Evolutionary conservation across 1,140 invertebrate genomes (phyloP).

Genomic region (Philopotamus ludificatus): DNA sequence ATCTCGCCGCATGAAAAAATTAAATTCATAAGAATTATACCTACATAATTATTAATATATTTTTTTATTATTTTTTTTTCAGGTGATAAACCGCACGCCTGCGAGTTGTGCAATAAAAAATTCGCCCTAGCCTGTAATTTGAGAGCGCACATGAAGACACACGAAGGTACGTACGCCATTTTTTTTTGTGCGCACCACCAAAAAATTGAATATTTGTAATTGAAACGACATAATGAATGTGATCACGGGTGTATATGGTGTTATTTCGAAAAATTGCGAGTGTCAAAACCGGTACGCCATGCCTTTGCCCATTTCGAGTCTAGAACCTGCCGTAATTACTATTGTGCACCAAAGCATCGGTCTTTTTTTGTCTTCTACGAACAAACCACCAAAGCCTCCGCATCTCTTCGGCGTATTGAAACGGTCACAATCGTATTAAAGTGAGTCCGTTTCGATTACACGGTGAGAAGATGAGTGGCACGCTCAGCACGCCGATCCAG

Average conservation of each 20-base stretch:
- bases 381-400: neutral
- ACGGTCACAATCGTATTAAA: constrained; percentile 31
- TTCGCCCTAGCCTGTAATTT: constrained; percentile 76
- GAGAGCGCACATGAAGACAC: constrained; percentile 72
- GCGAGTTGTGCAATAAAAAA: constrained; percentile 70
- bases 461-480: constrained; percentile 21
- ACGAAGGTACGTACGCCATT: constrained; percentile 62
- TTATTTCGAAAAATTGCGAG: too few species aligned
- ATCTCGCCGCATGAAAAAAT: too few species aligned
- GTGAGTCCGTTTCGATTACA: constrained; percentile 32
- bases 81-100: constrained; percentile 76
- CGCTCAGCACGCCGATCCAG: constrained; percentile 3
- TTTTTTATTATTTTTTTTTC: constrained; percentile 44
- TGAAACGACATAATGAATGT: too few species aligned
- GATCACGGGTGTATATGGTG: too few species aligned
- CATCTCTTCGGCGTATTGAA: constrained; percentile 4
- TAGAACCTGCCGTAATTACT: constrained; percentile 14
- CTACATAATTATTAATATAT: too few species aligned
- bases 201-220: too few species aligned
- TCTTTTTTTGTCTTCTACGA: neutral
- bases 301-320: too few species aligned
- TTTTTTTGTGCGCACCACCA: too few species aligned
- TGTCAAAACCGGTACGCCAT: too few species aligned
- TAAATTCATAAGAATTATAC: too few species aligned
- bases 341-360: neutral